Evolutionary conservation across 1,140 invertebrate genomes (phyloP).

Genomic region (Cherax destructor): DNA sequence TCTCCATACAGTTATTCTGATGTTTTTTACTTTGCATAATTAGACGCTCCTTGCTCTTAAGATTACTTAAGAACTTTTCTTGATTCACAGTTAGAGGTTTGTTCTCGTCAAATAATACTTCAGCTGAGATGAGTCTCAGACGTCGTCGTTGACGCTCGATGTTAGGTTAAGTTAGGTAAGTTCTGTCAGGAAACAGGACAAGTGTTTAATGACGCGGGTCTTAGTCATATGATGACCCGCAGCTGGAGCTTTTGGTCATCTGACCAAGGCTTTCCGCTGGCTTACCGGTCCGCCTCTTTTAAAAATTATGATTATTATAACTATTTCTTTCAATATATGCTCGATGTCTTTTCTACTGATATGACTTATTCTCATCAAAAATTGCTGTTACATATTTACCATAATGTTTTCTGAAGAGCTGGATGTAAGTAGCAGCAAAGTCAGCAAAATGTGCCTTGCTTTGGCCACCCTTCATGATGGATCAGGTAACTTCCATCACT

Average conservation of each 20-base stretch:
- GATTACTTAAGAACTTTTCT: slow-evolving; percentile 23
- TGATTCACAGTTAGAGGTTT: background rate
- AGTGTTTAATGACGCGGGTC: no score
- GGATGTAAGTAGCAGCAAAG: background rate
- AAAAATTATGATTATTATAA: background rate
- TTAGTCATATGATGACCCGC: no score
- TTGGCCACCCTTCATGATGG: slow-evolving; percentile 4
- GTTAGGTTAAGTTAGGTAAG: background rate
- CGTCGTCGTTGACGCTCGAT: slow-evolving; percentile 25
- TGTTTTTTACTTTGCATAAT: slow-evolving; percentile 21
- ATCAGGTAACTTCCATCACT: slow-evolving; percentile 25
- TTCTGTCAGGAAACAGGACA: no score
- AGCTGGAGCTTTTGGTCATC: no score
- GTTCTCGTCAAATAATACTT: background rate
- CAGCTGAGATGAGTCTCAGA: slow-evolving; percentile 28
- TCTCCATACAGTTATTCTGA: slow-evolving; percentile 21
- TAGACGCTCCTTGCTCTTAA: slow-evolving; percentile 25
- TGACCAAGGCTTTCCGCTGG: no score
- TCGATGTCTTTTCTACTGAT: no score
- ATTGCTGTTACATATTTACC: no score
- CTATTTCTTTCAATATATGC: background rate
- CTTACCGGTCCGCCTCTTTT: no score
- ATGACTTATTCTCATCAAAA: no score
- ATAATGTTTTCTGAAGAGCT: no score
- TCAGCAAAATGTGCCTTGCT: slow-evolving; percentile 26